Conservation (phyloP, 2,888 invertebrate genomes). For the Spatulosminthurus flaviceps region DNA sequence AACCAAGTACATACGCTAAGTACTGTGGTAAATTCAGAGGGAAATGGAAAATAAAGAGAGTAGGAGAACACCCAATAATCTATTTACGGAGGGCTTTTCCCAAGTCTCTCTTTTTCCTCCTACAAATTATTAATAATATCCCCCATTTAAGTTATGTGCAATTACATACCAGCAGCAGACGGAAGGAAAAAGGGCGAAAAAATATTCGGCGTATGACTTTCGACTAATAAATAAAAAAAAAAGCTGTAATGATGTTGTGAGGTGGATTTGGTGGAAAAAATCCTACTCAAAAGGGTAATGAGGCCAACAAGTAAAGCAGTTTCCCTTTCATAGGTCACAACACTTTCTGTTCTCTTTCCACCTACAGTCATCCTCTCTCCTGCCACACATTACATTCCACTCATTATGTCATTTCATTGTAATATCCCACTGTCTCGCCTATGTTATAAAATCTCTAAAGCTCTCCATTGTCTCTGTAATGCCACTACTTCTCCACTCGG, state of each 20-base stretch:
- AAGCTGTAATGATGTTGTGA: too few relatives aligned
- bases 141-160: too few relatives aligned
- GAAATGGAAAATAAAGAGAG: not conserved
- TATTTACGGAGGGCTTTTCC: constrained; percentile 7
- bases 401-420: too few relatives aligned
- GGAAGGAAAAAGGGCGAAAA: not conserved
- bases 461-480: too few relatives aligned
- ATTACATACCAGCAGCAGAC: not conserved
- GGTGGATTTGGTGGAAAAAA: constrained; percentile 1
- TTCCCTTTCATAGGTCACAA: constrained; percentile 4
- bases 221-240: not conserved
- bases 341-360: not conserved
- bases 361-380: not conserved
- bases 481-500: too few relatives aligned
- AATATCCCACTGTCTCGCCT: too few relatives aligned
- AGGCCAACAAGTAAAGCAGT: constrained; percentile 3
- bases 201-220: not conserved
- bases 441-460: too few relatives aligned
- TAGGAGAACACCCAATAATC: constrained; percentile 18
- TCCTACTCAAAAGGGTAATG: constrained; percentile 2
- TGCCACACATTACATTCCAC: too few relatives aligned
- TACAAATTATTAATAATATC: too few relatives aligned
- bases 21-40: not conserved
- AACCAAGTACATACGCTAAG: too few relatives aligned
- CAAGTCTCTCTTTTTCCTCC: not conserved